Percentiles rank a stretch among this genome's conserved stretches.
Conservation (phyloP, 2,113 vertebrate genomes). For the Xerus inauris region DNA sequence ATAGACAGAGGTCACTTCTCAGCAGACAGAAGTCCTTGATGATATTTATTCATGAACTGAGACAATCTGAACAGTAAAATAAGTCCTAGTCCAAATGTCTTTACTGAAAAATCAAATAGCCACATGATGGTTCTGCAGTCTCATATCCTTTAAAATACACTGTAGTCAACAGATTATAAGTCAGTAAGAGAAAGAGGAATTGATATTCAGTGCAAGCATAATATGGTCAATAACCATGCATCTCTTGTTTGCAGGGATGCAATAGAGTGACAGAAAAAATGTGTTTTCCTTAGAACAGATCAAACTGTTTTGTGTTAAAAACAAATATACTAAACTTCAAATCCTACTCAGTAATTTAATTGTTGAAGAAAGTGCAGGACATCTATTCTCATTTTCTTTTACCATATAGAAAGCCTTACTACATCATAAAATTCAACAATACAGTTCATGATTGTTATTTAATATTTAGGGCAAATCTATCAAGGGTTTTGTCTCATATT, state of each 20-base stretch:
- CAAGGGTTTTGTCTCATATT: not conserved
- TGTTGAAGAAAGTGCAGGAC: constrained; percentile 9
- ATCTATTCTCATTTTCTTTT: constrained; percentile 27
- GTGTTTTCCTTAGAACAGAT: not conserved
- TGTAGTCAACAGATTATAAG: constrained; percentile 32
- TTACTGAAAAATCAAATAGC: constrained; percentile 66
- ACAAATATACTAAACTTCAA: constrained; percentile 1
- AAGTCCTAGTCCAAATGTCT: constrained; percentile 73
- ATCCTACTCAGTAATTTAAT: not conserved
- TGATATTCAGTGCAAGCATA: constrained; percentile 10
- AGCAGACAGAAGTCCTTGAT: constrained; percentile 65
- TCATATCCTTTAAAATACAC: constrained; percentile 57
- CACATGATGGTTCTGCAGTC: constrained; percentile 47
- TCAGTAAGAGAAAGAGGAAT: not conserved
- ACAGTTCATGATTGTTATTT: not conserved
- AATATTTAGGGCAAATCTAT: not conserved
- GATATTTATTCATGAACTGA: constrained; percentile 79
- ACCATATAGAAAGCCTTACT: constrained; percentile 1
- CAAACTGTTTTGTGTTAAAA: not conserved
- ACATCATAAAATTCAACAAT: not conserved
- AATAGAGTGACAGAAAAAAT: not conserved
- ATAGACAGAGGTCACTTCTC: constrained; percentile 69
- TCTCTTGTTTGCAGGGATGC: not conserved
- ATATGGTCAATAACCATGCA: not conserved
- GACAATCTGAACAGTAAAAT: constrained; percentile 60